Conservation (phyloP, 2,888 invertebrate species). For the Invenusta paracnida region DNA sequence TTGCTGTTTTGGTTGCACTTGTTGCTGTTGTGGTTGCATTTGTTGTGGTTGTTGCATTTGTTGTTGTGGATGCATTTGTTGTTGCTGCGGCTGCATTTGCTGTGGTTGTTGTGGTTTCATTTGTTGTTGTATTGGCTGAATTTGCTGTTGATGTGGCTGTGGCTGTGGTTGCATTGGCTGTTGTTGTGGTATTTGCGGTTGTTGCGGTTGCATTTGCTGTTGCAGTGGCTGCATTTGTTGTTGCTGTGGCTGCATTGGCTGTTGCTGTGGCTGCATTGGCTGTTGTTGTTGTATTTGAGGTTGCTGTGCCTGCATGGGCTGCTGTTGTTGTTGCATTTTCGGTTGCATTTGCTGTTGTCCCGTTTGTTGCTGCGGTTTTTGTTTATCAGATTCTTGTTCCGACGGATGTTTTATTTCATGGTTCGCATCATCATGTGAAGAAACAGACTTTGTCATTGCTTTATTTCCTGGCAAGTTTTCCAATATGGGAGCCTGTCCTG, state of each 20-base stretch:
- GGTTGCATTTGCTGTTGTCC: not conserved
- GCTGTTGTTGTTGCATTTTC: not conserved
- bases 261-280: not conserved
- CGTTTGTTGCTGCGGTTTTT: not conserved
- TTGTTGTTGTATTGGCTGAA: not conserved
- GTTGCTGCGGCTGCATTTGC: not conserved
- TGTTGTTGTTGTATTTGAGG: not conserved
- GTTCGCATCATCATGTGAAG: not conserved
- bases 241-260: not conserved
- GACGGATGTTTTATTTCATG: not conserved
- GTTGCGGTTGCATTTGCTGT: not conserved
- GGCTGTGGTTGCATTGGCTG: too few species aligned
- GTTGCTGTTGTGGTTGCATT: not conserved
- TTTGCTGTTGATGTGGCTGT: not conserved
- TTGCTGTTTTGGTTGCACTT: not conserved
- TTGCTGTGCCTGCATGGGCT: not conserved
- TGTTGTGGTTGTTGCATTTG: not conserved
- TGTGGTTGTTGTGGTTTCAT: not conserved
- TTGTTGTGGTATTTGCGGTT: not conserved
- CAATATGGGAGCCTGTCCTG: not conserved
- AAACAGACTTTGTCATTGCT: not conserved
- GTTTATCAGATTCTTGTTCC: not conserved
- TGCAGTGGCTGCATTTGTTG: not conserved
- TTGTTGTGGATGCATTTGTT: not conserved
- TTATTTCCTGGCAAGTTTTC: slow-evolving; percentile 4